phyloP scores from a whole-genome alignment of 1,140 invertebrate genomes.

The Apis laboriosa region DNA sequence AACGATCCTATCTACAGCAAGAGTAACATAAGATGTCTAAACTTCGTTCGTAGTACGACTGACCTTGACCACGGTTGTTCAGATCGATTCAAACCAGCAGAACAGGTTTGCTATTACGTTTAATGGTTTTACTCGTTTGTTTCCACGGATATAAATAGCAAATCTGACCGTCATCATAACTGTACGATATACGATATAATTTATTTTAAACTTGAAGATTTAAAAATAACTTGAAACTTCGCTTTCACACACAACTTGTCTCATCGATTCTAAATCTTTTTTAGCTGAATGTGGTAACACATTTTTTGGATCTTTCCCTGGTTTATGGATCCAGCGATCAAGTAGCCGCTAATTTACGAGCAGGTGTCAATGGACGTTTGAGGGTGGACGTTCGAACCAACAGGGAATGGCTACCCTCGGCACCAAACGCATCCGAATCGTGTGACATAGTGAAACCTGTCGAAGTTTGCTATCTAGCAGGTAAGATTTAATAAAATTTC shows the following conservation, averaged over 20 bases:
- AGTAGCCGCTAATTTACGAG: constrained; percentile 84
- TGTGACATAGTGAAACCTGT: constrained; percentile 80
- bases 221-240: too few relatives aligned
- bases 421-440: constrained; percentile 84
- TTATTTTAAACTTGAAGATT: too few relatives aligned
- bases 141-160: neutral
- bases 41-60: constrained; percentile 91
- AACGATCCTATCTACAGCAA: constrained; percentile 90
- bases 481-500: constrained; percentile 71
- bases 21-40: constrained; percentile 88
- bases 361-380: constrained; percentile 85
- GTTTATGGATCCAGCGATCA: constrained; percentile 90
- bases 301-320: constrained; percentile 91
- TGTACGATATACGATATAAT: too few relatives aligned
- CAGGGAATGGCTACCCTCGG: constrained; percentile 86
- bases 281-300: constrained; percentile 90
- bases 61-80: constrained; percentile 86
- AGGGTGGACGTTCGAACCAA: constrained; percentile 84
- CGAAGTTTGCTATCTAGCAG: constrained; percentile 87
- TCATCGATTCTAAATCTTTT: constrained; percentile 1
- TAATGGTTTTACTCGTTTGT: constrained; percentile 7
- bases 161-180: neutral
- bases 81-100: constrained; percentile 83
- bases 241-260: too few relatives aligned
- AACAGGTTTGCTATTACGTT: constrained; percentile 83